phyloP scores from a whole-genome alignment of 2,113 vertebrate species.

The Petroica traversi region DNA sequence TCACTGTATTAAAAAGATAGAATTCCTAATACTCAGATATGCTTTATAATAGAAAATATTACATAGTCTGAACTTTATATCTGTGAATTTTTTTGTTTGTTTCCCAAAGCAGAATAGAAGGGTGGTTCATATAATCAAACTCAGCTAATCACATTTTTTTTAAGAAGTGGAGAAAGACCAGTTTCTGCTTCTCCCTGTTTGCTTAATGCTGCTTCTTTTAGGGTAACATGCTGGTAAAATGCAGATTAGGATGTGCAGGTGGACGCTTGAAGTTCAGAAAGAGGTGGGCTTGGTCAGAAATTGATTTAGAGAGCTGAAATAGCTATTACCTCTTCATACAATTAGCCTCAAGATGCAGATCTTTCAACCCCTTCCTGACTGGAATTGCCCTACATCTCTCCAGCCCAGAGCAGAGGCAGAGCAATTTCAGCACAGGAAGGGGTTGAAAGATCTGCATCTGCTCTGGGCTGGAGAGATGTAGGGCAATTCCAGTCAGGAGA shows the following conservation, averaged over 20 bases:
- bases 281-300: neutral
- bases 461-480: neutral
- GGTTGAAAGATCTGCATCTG: neutral
- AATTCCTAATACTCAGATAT: neutral
- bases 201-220: neutral
- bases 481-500: neutral
- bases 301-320: neutral
- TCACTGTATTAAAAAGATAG: accelerated
- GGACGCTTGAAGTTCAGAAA: neutral
- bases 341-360: neutral
- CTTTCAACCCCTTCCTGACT: neutral
- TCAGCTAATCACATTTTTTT: neutral
- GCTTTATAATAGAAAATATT: neutral
- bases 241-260: neutral
- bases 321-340: neutral
- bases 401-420: neutral
- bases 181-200: neutral
- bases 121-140: neutral
- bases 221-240: neutral
- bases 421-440: neutral
- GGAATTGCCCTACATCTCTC: neutral
- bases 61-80: neutral
- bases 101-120: neutral
- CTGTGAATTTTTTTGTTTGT: neutral
- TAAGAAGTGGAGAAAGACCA: neutral